A percentile compares a stretch with the other conserved stretches of the same genome.
Evolutionary conservation across 2,888 invertebrate species (phyloP).

Genomic region (Zygogramma bicolorata): DNA sequence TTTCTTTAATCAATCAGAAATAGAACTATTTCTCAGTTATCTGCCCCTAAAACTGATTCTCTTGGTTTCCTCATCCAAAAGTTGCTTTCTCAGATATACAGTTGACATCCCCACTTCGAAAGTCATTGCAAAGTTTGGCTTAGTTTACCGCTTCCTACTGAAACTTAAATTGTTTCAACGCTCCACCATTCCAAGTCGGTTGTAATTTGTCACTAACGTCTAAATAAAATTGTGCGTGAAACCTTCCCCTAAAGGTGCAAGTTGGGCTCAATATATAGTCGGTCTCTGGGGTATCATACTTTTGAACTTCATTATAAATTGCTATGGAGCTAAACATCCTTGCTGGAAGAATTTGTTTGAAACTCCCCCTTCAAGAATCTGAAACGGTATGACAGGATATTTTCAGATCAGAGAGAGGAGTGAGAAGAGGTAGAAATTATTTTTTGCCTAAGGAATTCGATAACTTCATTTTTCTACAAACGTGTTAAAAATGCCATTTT

Average conservation of each 20-base stretch:
- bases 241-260: background rate
- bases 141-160: background rate
- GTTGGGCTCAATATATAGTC: slow-evolving; percentile 1
- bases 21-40: too few relatives aligned
- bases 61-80: background rate
- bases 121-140: background rate
- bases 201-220: slow-evolving; percentile 6
- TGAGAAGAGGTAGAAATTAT: too few relatives aligned
- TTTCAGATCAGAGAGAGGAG: too few relatives aligned
- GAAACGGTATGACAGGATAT: background rate
- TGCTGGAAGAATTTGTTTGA: background rate
- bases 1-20: too few relatives aligned
- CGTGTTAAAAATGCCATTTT: too few relatives aligned
- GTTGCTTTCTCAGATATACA: background rate
- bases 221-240: slow-evolving; percentile 9
- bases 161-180: slow-evolving; percentile 3
- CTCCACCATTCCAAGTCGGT: background rate
- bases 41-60: too few relatives aligned
- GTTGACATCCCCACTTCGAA: background rate
- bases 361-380: background rate
- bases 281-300: slow-evolving; percentile 26
- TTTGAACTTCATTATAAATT: slow-evolving; percentile 24
- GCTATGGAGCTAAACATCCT: background rate
- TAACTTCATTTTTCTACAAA: too few relatives aligned
- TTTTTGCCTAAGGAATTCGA: too few relatives aligned